phyloP scores from a whole-genome alignment of 2,113 vertebrate genomes.

The Gavia stellata region DNA sequence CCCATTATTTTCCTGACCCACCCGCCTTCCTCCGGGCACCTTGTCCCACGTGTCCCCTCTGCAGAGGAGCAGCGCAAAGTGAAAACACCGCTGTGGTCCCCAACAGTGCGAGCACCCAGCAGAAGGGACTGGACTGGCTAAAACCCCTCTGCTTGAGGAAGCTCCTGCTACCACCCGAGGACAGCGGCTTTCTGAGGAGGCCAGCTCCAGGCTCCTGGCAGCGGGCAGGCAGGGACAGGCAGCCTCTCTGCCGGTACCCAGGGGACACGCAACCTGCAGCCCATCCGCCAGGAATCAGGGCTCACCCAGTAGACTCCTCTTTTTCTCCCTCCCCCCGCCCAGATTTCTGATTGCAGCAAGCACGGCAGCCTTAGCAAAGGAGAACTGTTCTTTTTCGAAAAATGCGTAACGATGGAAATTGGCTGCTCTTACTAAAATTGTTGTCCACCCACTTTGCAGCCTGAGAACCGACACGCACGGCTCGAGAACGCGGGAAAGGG shows the following conservation, averaged over 20 bases:
- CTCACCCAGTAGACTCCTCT: neutral
- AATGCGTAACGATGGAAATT: neutral
- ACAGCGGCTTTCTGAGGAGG: neutral
- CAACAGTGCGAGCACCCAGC: accelerated
- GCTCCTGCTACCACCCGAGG: neutral
- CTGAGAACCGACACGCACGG: accelerated
- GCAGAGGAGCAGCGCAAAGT: neutral
- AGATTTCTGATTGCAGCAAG: neutral
- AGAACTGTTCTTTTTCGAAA: neutral
- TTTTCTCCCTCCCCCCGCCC: neutral
- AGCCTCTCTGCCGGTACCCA: neutral
- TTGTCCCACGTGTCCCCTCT: neutral
- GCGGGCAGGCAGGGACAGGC: neutral
- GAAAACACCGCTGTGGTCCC: accelerated
- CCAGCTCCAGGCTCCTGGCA: neutral
- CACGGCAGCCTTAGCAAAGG: accelerated
- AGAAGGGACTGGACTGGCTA: neutral
- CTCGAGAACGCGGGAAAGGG: accelerated
- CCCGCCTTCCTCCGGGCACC: neutral
- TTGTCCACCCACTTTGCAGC: neutral
- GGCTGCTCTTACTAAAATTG: neutral
- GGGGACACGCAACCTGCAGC: neutral
- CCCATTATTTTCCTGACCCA: neutral
- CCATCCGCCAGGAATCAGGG: neutral
- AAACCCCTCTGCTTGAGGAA: neutral